phyloP scores from a whole-genome alignment of 2,888 invertebrate species.

The Spodoptera exigua region DNA sequence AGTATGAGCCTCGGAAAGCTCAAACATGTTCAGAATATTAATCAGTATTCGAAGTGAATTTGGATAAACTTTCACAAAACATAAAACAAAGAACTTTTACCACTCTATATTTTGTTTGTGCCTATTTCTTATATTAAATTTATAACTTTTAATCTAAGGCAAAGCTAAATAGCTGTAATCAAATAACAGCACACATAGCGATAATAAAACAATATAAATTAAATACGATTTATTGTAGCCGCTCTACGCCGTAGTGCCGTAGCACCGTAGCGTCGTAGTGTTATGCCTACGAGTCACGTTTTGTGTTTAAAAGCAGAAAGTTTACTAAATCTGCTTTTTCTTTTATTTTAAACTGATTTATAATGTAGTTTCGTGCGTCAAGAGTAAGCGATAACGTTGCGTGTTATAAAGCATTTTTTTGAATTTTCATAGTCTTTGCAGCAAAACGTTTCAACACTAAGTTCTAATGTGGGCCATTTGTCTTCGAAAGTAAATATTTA shows the following conservation, averaged over 20 bases:
- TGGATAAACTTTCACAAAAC: constrained; percentile 1
- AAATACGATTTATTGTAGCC: constrained; percentile 69
- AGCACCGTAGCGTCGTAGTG: constrained; percentile 60
- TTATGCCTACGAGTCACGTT: constrained; percentile 65
- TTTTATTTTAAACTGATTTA: constrained; percentile 60
- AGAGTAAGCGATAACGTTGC: constrained; percentile 62
- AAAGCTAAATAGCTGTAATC: constrained; percentile 43
- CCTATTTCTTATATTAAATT: constrained; percentile 25
- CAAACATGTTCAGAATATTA: constrained; percentile 10
- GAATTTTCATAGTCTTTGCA: constrained; percentile 59
- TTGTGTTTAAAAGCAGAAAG: constrained; percentile 50
- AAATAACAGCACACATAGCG: constrained; percentile 50
- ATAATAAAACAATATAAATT: constrained; percentile 49
- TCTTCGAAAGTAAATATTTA: constrained; percentile 22
- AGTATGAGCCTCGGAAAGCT: background rate
- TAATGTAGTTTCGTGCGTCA: constrained; percentile 52
- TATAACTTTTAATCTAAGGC: constrained; percentile 21
- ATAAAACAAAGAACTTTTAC: constrained; percentile 23
- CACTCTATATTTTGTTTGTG: constrained; percentile 40
- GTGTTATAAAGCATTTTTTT: constrained; percentile 70
- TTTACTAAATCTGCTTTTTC: constrained; percentile 45
- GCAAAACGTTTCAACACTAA: constrained; percentile 38
- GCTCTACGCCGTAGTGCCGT: constrained; percentile 61
- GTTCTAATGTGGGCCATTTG: constrained; percentile 33
- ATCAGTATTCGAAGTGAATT: constrained; percentile 4